Evolutionary conservation across 2,888 invertebrate genomes (phyloP).

Genomic region (Drosophila mercatorum): DNA sequence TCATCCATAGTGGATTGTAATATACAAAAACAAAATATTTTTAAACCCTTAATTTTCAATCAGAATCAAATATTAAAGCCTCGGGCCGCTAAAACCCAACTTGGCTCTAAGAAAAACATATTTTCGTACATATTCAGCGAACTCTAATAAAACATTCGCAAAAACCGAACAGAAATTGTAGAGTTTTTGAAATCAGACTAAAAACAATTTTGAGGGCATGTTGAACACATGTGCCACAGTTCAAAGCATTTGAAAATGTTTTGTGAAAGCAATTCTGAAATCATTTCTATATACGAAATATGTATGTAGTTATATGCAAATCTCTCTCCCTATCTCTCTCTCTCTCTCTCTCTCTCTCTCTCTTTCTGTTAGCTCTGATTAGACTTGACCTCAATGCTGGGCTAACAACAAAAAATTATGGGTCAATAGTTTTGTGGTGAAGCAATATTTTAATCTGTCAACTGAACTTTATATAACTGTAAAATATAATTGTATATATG

Average conservation of each 20-base stretch:
- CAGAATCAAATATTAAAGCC: background rate
- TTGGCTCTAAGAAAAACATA: background rate
- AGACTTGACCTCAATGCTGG: slow-evolving; percentile 64
- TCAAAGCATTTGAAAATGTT: slow-evolving; percentile 34
- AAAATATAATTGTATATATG: slow-evolving; percentile 8
- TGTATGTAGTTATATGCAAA: background rate
- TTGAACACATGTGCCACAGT: slow-evolving; percentile 58
- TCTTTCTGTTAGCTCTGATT: slow-evolving; percentile 40
- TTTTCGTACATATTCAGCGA: background rate
- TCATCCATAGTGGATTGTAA: no score
- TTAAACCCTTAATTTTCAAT: background rate
- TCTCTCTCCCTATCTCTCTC: background rate
- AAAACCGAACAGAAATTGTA: background rate
- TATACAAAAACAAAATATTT: no score
- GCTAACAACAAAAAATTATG: slow-evolving; percentile 20
- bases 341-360: background rate
- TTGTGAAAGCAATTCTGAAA: slow-evolving; percentile 31
- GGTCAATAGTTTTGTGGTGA: slow-evolving; percentile 21
- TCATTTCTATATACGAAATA: slow-evolving; percentile 37
- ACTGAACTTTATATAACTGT: slow-evolving; percentile 23
- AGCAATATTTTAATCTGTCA: slow-evolving; percentile 48
- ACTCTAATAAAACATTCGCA: background rate
- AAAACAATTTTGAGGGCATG: slow-evolving; percentile 43
- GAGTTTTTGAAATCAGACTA: background rate
- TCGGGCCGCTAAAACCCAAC: background rate